A percentile compares a stretch with the other conserved stretches of the same genome.
These are phyloP conservation scores for Malurus cyaneus DNA, from an alignment of 2,113 vertebrate species.

Conservation along the genomic window DNA sequence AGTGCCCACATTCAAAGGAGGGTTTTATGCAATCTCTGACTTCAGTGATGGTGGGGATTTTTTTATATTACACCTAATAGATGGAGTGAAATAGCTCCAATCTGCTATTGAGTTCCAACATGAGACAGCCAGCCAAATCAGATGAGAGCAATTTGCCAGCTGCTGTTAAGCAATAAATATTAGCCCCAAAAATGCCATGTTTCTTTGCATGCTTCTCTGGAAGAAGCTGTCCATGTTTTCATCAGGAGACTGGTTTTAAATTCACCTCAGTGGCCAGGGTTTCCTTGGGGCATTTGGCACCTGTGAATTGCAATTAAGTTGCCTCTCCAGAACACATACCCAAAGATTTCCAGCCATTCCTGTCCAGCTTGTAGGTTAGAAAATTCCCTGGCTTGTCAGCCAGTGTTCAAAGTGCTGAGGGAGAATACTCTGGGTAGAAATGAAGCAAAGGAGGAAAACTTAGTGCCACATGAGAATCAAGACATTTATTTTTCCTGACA, in stretches of 20 bases:
- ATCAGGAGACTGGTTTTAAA: not conserved
- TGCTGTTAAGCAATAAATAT: slow-evolving; percentile 44
- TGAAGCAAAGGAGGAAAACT: not conserved
- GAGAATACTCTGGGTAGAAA: not conserved
- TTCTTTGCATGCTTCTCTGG: not conserved
- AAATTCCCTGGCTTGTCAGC: not conserved
- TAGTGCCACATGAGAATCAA: not conserved
- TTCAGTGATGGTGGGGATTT: not conserved
- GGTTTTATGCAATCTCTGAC: not conserved
- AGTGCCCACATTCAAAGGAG: not conserved
- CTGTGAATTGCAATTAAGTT: not conserved
- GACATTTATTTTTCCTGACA: slow-evolving; percentile 22
- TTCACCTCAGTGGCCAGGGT: not conserved
- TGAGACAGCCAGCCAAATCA: not conserved
- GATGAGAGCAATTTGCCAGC: slow-evolving; percentile 41
- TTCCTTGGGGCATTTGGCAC: not conserved
- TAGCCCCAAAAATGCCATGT: slow-evolving; percentile 15
- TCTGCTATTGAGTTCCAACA: slow-evolving; percentile 34
- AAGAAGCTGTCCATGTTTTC: slow-evolving; percentile 32
- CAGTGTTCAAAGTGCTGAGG: not conserved
- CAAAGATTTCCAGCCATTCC: not conserved
- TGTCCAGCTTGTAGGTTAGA: not conserved
- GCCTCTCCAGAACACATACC: not conserved
- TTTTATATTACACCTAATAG: not conserved
- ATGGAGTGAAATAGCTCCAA: slow-evolving; percentile 19